Base-by-base conservation (phyloP, 1,140 invertebrate species). In the Mylabris phalerata region DNA sequence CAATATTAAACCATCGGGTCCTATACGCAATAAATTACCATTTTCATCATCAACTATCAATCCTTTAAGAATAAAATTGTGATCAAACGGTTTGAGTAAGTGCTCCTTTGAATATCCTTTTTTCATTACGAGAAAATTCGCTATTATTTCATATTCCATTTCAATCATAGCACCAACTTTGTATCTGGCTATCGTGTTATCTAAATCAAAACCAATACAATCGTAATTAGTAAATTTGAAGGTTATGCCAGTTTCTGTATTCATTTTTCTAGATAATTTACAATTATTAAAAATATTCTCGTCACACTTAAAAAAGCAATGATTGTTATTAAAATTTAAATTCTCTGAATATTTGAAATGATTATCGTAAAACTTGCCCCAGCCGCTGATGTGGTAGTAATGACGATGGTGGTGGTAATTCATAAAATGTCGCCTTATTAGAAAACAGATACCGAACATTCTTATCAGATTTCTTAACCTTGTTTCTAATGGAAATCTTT, bases 141-240 rank as follows among this genome's bases (percentile, higher is more conserved):
- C 74, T 4, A 90, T 63, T 4, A 79, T 69, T 10, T 83, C 71
- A 66, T 89, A 90, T 48, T 84, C 82, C 52, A 89, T 67, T 41
- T 79, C 70, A 13, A 84, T 76, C 71, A 86, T 73, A 59, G 82
- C 79, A 19, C 75, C 77, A 3, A 90, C 70, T 62, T 88, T 84
- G 60, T 89, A 91, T 48, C 79, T 75, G 26, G 85, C 75, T 27
- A 90, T 62, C 1, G 88, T 90, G 66, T 89, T 84, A 64, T 91
- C 89, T 57, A 92, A 75, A 74, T 92, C 89, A 70, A 92, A 91
- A 7, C 89, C 89, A 54, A 90, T 80, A 55, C 84, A 88, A 67
- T 90, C 86, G 67, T 90, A 91, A 64, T 89, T 77, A 24, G 68
- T 74, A 26, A 88, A 79, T 49, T 66, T 75, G 40, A 85, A 78